A percentile compares a stretch with the other conserved stretches of the same genome.
Evolutionary conservation across 2,113 vertebrate species (phyloP).

Genomic region (Oryzias curvinotus): DNA sequence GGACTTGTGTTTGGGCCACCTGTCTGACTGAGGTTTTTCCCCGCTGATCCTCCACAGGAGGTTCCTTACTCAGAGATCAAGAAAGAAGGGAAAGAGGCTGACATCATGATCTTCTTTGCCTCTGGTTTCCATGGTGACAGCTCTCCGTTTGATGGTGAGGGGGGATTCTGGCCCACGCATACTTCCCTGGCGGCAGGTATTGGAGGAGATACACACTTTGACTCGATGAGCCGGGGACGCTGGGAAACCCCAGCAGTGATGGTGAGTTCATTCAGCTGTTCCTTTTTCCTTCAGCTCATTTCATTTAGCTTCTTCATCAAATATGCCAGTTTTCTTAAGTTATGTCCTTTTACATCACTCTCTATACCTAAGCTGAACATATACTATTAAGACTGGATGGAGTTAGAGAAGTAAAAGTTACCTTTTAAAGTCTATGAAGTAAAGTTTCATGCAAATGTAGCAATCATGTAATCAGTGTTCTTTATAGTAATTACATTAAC

Average conservation of each 20-base stretch:
- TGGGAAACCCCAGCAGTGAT: conserved; percentile 94
- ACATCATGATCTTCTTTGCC: conserved; percentile 99
- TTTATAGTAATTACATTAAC: too few species aligned
- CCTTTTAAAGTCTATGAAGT: too few species aligned
- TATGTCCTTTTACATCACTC: too few species aligned
- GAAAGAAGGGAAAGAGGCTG: conserved; percentile 93
- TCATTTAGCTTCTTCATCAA: too few species aligned
- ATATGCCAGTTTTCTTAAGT: too few species aligned
- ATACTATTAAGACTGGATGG: too few species aligned
- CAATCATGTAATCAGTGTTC: too few species aligned
- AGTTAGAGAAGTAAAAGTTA: too few species aligned
- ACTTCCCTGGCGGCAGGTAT: conserved; percentile 97
- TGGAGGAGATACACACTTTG: conserved; percentile 97
- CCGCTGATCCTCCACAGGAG: conserved; percentile 68
- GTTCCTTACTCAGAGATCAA: conserved; percentile 95
- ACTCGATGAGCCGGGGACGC: conserved; percentile 98
- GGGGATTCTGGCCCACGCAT: conserved; percentile 97
- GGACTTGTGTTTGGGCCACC: too few species aligned
- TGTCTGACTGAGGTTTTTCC: too few species aligned
- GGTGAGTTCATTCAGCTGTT: conserved; percentile 73
- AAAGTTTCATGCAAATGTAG: too few species aligned
- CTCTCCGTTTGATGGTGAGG: conserved; percentile 96
- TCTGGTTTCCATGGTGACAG: conserved; percentile 98
- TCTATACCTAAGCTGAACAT: too few species aligned
- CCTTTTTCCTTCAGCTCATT: background rate